Base-by-base conservation (phyloP, 2,113 vertebrate genomes). In the Clarias gariepinus region DNA sequence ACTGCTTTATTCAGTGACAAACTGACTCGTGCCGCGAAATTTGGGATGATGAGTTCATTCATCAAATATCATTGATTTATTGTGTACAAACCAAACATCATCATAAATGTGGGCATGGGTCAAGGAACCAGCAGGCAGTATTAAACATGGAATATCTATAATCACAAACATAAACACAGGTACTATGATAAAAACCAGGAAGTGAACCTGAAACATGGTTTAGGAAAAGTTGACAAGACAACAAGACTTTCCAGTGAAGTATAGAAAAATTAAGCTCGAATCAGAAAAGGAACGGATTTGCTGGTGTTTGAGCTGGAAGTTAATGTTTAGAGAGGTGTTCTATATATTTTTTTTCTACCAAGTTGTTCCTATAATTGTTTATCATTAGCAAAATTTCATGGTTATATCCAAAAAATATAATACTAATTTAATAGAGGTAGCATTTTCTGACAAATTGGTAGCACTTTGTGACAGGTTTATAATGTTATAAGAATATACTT, bases 151-250 rank as follows among this genome's bases (percentile, higher is more conserved):
- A 30, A 78, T 10, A 57, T 52, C 47, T 21, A 88, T 83, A 73
- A 82, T 88, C 58, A 41, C 82, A 71, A 47, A 64, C 41, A 73
- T 41, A 79, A 30, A 61, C 60, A 71, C 69, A 82, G 10, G 68
- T 25, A 58, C 73, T 41, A 4, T 52, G 41, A 52, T 52, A 10
- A 25, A 52, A 76, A 76, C 9, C 21, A 74, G 25, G 23, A 84
- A 41, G 57, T 71, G 61, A 36, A 25, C 19, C 0, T 58, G 52
- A 69, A 7, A 69, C 66, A 33, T 1, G 64, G 64, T 2, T 63
- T 2, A 12, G n/a, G 23, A 23, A 0, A 60, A 60, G 19, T 41
- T 5, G 21, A 60, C 19, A 63, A 63, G 23, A 63, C 23, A 12
- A 66, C n/a, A 66, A 28, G 64, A 4, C 63, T 66, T 66, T 28